Evolutionary conservation across 2,888 invertebrate species (phyloP).

Genomic region (Mylabris sibirica): DNA sequence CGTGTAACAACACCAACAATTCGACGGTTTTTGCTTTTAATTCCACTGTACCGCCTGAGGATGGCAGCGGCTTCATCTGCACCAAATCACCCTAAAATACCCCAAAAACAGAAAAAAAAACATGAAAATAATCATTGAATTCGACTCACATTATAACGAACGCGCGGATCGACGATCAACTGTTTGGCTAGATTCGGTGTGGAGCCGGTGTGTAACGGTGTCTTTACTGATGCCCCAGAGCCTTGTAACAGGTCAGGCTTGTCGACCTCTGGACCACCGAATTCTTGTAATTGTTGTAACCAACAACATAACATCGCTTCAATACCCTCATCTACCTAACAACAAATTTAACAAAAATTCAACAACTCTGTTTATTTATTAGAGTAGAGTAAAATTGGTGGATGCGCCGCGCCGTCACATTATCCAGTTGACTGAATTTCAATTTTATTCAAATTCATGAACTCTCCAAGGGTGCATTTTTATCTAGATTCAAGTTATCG

Average conservation of each 20-base stretch:
- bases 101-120: background rate
- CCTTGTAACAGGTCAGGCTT: constrained; percentile 85
- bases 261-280: constrained; percentile 83
- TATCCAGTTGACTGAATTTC: no score
- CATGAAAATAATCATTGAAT: background rate
- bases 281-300: constrained; percentile 84
- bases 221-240: constrained; percentile 72
- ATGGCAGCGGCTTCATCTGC: constrained; percentile 80
- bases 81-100: constrained; percentile 83
- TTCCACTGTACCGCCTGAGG: constrained; percentile 63
- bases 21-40: constrained; percentile 83
- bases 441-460: no score
- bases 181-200: constrained; percentile 69
- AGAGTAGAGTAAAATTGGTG: background rate
- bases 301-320: constrained; percentile 87
- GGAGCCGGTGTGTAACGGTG: constrained; percentile 59
- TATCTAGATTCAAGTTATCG: background rate
- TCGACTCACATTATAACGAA: constrained; percentile 82
- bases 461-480: background rate
- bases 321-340: constrained; percentile 80
- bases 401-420: background rate
- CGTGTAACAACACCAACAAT: constrained; percentile 79
- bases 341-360: constrained; percentile 17
- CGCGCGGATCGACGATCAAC: constrained; percentile 74
- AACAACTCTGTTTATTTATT: background rate